A percentile compares a stretch with the other conserved stretches of the same genome.
Evolutionary conservation across 30 jellyfish, hydroid and myxozoan genomes (phyloP).

Genomic region (Aurelia sp.): DNA sequence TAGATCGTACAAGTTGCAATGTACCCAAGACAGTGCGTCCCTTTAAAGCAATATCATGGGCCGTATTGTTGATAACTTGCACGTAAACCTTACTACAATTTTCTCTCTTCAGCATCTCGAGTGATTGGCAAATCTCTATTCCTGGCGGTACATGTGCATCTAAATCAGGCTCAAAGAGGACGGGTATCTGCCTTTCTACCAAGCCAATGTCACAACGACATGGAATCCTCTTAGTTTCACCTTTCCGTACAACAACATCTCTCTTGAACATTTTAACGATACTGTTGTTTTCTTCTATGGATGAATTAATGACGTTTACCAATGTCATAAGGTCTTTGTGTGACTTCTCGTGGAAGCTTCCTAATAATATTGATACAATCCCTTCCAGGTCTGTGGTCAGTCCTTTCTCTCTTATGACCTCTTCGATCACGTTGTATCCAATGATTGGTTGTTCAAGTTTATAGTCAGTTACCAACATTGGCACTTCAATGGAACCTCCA

Average conservation of each 20-base stretch:
- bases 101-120: background rate
- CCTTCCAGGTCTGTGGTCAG: too few relatives aligned
- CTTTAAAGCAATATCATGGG: conserved; percentile 5
- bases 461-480: background rate
- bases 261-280: too few relatives aligned
- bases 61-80: background rate
- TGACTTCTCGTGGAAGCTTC: background rate
- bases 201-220: too few relatives aligned
- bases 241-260: too few relatives aligned
- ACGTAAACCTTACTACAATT: conserved; percentile 1
- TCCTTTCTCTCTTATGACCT: background rate
- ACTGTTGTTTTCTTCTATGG: too few relatives aligned
- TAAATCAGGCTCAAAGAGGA: too few relatives aligned
- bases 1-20: conserved; percentile 2
- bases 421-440: conserved; percentile 4
- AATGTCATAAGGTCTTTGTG: background rate
- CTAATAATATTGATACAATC: background rate
- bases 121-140: too few relatives aligned
- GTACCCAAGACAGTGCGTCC: conserved; percentile 7
- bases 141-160: too few relatives aligned
- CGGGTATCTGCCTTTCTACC: too few relatives aligned
- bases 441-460: background rate
- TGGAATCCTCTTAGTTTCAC: too few relatives aligned
- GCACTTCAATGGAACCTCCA: background rate
- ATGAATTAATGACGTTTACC: background rate